Evolutionary conservation across 2,797 vertebrate species (phyloP).

Genomic region (Myiotriccus ornatus): DNA sequence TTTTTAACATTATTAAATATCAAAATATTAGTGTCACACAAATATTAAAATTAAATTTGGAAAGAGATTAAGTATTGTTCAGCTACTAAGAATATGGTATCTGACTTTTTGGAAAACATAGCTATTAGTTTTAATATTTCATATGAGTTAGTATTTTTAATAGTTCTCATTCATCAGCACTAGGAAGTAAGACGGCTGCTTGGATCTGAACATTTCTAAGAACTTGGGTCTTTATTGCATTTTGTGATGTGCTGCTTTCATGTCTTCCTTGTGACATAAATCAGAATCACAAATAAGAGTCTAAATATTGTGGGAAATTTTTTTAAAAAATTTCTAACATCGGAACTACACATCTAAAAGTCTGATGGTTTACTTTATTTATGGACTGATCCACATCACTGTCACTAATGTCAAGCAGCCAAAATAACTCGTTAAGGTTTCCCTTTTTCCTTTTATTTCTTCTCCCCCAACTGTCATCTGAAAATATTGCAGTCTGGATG

Average conservation of each 20-base stretch:
- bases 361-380: neutral
- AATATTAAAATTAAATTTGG: neutral
- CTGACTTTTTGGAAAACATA: neutral
- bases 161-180: neutral
- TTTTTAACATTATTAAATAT: neutral
- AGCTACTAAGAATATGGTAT: neutral
- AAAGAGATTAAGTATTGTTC: neutral
- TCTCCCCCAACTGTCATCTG: neutral
- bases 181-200: neutral
- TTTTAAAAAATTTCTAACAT: neutral
- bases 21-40: neutral
- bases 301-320: neutral
- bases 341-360: neutral
- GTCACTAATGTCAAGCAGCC: neutral
- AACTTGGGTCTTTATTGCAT: neutral
- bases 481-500: neutral
- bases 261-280: neutral
- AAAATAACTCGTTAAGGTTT: neutral
- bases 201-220: neutral
- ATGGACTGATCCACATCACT: neutral
- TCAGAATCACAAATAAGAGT: neutral
- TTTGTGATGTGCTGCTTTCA: neutral
- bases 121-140: neutral
- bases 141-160: neutral
- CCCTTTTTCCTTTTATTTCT: neutral